Conservation (phyloP, 2,113 vertebrate species). For the Sebastes schlegelii region DNA sequence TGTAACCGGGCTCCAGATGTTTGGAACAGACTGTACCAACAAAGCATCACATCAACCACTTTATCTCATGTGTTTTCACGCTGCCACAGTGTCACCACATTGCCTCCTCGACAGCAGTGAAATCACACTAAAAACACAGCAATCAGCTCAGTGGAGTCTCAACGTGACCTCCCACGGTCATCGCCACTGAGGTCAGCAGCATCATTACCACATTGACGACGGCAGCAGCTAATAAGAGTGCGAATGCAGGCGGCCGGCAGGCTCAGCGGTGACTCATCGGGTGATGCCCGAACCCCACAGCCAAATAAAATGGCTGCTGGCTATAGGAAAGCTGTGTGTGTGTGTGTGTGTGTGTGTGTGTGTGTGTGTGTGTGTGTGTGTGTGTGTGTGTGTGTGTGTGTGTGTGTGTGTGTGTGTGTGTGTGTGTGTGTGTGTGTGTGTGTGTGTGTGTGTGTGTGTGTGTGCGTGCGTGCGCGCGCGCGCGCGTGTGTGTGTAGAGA, state of each 20-base stretch:
- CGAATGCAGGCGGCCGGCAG: conserved; percentile 42
- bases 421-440: not conserved
- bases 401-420: not conserved
- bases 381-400: too few species aligned
- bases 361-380: too few species aligned
- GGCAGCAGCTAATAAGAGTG: conserved; percentile 71
- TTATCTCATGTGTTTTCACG: conserved; percentile 1
- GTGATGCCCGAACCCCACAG: conserved; percentile 34
- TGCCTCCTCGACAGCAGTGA: not conserved
- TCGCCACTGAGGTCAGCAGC: conserved; percentile 60
- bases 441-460: too few species aligned
- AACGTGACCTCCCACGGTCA: conserved; percentile 53
- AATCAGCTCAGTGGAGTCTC: conserved; percentile 29
- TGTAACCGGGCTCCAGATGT: not conserved
- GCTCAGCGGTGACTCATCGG: conserved; percentile 61
- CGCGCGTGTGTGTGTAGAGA: not conserved
- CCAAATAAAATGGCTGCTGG: conserved; percentile 24
- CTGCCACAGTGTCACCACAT: not conserved
- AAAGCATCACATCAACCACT: not conserved
- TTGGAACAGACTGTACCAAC: not conserved
- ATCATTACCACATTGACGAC: conserved; percentile 45
- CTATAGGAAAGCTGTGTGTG: not conserved
- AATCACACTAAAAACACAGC: conserved; percentile 40
- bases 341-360: not conserved
- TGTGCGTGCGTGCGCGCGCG: too few species aligned